Base-by-base conservation (phyloP, 1,140 invertebrate genomes). In the Ceratosolen solmsi region DNA sequence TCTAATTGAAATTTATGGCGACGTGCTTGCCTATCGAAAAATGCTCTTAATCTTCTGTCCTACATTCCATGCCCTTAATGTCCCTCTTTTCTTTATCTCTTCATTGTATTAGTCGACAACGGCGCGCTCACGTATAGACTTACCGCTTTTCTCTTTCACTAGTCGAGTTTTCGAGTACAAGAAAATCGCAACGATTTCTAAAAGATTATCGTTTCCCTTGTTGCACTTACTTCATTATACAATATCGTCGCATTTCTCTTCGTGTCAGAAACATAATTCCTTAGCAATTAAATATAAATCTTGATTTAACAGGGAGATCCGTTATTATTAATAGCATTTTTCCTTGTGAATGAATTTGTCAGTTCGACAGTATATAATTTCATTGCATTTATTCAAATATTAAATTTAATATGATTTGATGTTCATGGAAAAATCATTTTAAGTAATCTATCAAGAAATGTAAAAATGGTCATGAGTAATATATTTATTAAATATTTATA, bases 1-100 rank as follows among this genome's bases (percentile, higher is more conserved):
- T 68, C 63, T 68, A 68, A 76, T 76, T 76, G 74, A 76, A 76
- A 76, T 76, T 76, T 76, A 76, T 76, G 36, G 54, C 33, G 17
- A 38, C 33, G 17, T 36, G 33, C 63, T 17, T 38, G 33, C 38
- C 15, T 65, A 36, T 65, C 33, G 33, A 13, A 36, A 27, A 33
- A 9, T 36, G 2, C 63, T 38, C 63, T 68, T 68, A 38, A 68
- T 68, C 63, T 68, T 68, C 22, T n/a, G 30, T n/a, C 20, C n/a
- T 36, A 38, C 33, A 36, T n/a, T 68, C n/a, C 63, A 38, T 33
- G 33, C 63, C 20, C 17, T 20, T 68, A 38, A 68, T 36, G 17
- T 20, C 38, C 17, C 13, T 38, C 33, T 11, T 38, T n/a, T 38
- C 63, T 68, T 5, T 38, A 68, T n/a, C 8, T 38, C 33, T n/a